Percentiles rank a stretch among this genome's conserved stretches.
These are phyloP conservation scores for Octopus bimaculoides DNA, from an alignment of 1,140 invertebrate genomes.

Conservation along the genomic window DNA sequence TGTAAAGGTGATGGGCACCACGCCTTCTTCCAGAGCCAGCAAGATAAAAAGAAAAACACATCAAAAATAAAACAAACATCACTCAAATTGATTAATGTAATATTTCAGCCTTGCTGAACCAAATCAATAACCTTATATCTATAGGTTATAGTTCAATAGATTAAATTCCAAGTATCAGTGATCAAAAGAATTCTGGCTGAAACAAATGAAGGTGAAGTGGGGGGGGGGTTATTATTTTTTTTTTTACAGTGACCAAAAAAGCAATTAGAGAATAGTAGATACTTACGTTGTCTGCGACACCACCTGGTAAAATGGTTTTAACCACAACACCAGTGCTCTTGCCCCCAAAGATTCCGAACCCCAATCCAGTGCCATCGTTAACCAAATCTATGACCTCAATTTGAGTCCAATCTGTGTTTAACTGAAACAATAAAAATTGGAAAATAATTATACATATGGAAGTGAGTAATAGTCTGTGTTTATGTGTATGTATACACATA, in stretches of 20 bases:
- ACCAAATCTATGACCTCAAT: conserved; percentile 93
- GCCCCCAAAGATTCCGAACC: conserved; percentile 94
- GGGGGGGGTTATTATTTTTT: neutral
- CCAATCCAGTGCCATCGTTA: conserved; percentile 92
- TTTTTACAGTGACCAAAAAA: neutral
- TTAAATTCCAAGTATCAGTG: too few species aligned
- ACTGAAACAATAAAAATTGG: conserved; percentile 59
- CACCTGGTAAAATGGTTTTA: conserved; percentile 89
- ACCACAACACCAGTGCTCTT: conserved; percentile 94
- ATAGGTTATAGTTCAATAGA: too few species aligned
- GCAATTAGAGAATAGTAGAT: neutral
- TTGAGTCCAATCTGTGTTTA: conserved; percentile 92
- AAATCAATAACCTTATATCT: too few species aligned
- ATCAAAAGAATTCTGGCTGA: too few species aligned
- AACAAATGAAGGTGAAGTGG: too few species aligned
- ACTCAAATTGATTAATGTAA: too few species aligned
- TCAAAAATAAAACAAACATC: too few species aligned
- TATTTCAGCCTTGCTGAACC: too few species aligned
- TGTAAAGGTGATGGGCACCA: too few species aligned
- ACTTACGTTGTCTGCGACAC: conserved; percentile 83
- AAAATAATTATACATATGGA: neutral
- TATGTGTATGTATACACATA: too few species aligned
- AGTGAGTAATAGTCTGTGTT: neutral
- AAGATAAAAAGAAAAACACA: too few species aligned
- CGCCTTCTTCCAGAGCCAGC: too few species aligned